Conservation (phyloP, 2,113 vertebrate species). For the Rhombomys opimus region DNA sequence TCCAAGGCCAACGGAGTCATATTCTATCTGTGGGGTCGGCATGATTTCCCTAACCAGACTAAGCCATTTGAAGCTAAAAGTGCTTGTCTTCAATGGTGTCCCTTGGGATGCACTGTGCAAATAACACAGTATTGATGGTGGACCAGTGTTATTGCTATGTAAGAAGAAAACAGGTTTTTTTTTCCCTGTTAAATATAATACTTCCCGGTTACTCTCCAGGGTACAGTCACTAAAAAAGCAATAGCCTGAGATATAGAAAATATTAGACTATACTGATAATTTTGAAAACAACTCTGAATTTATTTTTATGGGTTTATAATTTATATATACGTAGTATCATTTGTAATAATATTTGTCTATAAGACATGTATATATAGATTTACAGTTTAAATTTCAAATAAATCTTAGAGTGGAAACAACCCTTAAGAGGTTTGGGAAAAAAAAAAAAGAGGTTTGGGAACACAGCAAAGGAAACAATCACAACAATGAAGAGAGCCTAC, state of each 20-base stretch:
- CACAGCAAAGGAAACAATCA: neutral
- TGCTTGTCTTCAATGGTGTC: neutral
- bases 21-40: neutral
- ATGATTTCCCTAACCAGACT: neutral
- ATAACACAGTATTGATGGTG: neutral
- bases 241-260: neutral
- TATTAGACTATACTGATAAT: conserved; percentile 4
- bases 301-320: neutral
- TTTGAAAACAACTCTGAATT: neutral
- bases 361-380: neutral
- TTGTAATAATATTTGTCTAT: neutral
- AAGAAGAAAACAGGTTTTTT: neutral
- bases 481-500: neutral
- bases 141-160: neutral
- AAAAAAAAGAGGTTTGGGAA: neutral
- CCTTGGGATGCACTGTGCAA: neutral
- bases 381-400: neutral
- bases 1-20: neutral
- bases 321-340: neutral
- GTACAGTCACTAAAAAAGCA: neutral
- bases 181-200: neutral
- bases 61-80: neutral
- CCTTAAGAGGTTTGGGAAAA: neutral
- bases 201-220: neutral
- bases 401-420: neutral